phyloP scores from a whole-genome alignment of 2,113 vertebrate species.

The Phoxinus phoxinus region DNA sequence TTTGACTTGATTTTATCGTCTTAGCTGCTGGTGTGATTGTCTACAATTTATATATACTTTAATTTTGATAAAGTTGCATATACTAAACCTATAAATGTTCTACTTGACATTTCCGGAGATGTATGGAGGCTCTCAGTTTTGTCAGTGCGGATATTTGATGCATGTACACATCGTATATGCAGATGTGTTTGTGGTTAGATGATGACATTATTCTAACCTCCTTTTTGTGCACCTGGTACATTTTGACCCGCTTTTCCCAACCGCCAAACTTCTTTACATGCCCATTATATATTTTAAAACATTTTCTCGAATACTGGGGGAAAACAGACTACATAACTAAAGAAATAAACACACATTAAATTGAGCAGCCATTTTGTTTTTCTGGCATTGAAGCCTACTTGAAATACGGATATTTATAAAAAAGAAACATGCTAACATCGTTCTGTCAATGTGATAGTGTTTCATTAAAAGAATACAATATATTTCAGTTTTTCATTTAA shows the following conservation, averaged over 20 bases:
- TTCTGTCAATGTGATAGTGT: not conserved
- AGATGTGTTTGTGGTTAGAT: slow-evolving; percentile 15
- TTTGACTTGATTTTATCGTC: not conserved
- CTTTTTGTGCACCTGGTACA: slow-evolving; percentile 42
- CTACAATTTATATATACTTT: not conserved
- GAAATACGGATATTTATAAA: not conserved
- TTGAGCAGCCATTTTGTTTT: not conserved
- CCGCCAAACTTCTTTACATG: not conserved
- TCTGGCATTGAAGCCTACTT: not conserved
- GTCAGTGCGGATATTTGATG: not conserved
- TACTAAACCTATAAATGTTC: not conserved
- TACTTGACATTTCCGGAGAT: not conserved
- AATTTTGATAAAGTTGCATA: not conserved
- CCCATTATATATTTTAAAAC: not conserved
- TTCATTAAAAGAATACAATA: not conserved
- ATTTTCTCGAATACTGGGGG: not conserved
- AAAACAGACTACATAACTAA: not conserved
- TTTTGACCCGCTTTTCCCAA: slow-evolving; percentile 22
- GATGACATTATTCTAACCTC: not conserved
- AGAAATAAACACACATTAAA: not conserved
- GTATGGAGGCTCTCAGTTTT: not conserved
- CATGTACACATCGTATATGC: not conserved
- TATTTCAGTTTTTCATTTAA: too few relatives aligned
- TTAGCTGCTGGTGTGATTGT: not conserved
- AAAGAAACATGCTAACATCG: too few relatives aligned